Base-by-base conservation (phyloP, 1,140 invertebrate genomes). In the Ruditapes philippinarum region DNA sequence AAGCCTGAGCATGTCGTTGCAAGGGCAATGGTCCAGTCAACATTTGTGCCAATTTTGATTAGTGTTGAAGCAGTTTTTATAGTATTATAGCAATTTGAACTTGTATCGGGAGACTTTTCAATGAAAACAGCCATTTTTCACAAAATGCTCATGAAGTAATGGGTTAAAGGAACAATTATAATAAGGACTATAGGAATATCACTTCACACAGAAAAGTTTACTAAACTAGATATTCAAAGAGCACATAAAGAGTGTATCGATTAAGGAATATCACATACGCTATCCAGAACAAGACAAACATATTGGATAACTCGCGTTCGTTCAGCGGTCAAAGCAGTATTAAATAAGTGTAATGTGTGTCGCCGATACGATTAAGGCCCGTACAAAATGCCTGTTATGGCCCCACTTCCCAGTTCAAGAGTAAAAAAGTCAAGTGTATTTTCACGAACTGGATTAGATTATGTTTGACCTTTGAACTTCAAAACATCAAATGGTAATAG, bases 331-430 rank as follows among this genome's bases (percentile, higher is more conserved):
- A 82, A 68, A 65, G 5, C 57, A 12, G 57, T 82, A 7, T 11
- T 82, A 1, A 36, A n/a, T n/a, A 4, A 11, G 38, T 82, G 80
- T 40, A 12, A 2, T 5, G 33, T 65, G 5, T 82, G 80, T 42
- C 54, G 80, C 36, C 19, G 80, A 68, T 14, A 36, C 54, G 79
- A 81, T 22, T 60, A 60, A 11, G 62, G 60, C 3, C 57, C 62
- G 14, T 83, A 83, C 31, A 83, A 45, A 70, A 83, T 70, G 80
- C 57, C 80, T 45, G n/a, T 22, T 1, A 42, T 83, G 54, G 9
- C 80, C 0, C 28, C 80, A 28, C 45, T 68, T 28, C 80, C 80
- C 42, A 7, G 0, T 42, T 70, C 31, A 12, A 45, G 82, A 60
- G 54, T 80, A 22, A 7, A 12, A 33, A 31, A 80, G 25, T 57